Base-by-base conservation (phyloP, 1,140 invertebrate species). In the Drosophila obscura region DNA sequence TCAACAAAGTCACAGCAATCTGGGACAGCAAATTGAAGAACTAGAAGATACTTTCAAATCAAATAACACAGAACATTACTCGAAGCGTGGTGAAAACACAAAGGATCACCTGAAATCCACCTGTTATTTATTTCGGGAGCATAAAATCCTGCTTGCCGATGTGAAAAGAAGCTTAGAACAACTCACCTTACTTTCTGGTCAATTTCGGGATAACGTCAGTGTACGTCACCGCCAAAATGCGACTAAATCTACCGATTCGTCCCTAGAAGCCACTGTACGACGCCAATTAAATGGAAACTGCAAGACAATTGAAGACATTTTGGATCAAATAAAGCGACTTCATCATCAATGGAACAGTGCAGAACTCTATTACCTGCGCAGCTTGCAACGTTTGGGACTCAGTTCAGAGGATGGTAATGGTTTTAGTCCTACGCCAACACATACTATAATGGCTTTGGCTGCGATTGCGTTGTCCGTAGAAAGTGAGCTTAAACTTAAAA, bases 311-410 rank as follows among this genome's bases (percentile, higher is more conserved):
- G 73, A 84, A 11, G 31, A 44, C 1, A 73, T 88, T 44, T 26
- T 88, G n/a, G 11, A 53, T 11, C 73, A 88, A 68, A 73, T 83
- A 4, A 69, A 56, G 48, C 44, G 51, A 39, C 77, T 88, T 7
- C 77, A 71, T 51, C 63, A 73, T 62, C 80, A 88, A 44, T 88
- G 83, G 83, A 83, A 68, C 22, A 83, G 80, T 16, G 84, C 83
- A 4, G 83, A 88, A 31, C 65, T 88, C 2, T 88, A 83, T 26
- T 88, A 88, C 44, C 19, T 62, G 19, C 68, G 83, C 1, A 88
- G 83, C 16, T 35, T 88, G 5, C 84, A 88, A 28, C 76, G 83
- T 0, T 61, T 89, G 22, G 83, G 84, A 11, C 65, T 83, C 1
- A 24, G 61, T 3, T 35, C 62, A 3, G 41, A 64, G 31, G 24